Evolutionary conservation across 2,797 vertebrate species (phyloP).

Genomic region (Hylomyscus alleni): DNA sequence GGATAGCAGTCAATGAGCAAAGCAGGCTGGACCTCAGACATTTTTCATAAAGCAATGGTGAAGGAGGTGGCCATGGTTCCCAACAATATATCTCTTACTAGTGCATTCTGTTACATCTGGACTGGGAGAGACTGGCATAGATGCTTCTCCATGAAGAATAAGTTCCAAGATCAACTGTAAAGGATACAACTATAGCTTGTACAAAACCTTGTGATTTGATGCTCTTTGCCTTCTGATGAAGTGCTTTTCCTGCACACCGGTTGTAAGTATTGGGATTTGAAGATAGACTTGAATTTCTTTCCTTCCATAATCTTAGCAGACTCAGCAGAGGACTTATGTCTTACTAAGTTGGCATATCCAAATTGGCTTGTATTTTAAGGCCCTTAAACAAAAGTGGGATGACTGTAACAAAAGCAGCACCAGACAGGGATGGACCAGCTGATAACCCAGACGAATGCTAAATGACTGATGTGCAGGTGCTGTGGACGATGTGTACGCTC

Average conservation of each 20-base stretch:
- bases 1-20: neutral
- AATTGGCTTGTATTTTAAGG: neutral
- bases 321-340: neutral
- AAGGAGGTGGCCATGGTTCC: neutral
- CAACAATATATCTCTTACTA: neutral
- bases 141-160: neutral
- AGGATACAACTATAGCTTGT: too few relatives aligned
- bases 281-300: neutral
- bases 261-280: neutral
- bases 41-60: neutral
- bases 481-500: too few relatives aligned
- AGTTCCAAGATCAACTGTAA: neutral
- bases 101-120: neutral
- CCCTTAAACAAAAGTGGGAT: neutral
- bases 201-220: neutral
- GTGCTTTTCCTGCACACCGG: neutral
- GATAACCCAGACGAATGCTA: too few relatives aligned
- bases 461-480: neutral
- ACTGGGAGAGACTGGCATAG: neutral
- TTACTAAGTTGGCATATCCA: neutral
- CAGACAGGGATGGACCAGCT: too few relatives aligned
- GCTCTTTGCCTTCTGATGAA: neutral
- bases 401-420: neutral
- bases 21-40: neutral
- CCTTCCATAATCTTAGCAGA: neutral